Conservation (phyloP, 2,888 invertebrate genomes). For the Hirtodrosophila duncani region DNA sequence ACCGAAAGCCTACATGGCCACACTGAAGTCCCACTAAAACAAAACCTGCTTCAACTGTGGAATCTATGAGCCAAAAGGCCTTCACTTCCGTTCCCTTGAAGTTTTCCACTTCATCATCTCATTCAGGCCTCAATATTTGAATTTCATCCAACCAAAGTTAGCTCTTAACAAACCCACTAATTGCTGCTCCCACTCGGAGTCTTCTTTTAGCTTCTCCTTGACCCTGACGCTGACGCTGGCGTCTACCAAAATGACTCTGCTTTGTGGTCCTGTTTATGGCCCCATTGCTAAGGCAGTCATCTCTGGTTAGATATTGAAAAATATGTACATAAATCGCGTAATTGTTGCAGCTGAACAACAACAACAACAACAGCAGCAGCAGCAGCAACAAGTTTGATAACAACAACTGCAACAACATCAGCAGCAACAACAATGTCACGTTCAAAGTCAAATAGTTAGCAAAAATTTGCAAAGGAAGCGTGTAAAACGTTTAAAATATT, state of each 20-base stretch:
- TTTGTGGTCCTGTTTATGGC: conserved; percentile 40
- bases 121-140: too few species aligned
- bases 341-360: conserved; percentile 54
- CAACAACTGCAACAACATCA: conserved; percentile 1
- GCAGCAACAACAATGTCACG: conserved; percentile 65
- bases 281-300: conserved; percentile 7
- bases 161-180: too few species aligned
- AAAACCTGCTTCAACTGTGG: too few species aligned
- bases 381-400: conserved; percentile 6
- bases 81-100: too few species aligned
- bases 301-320: conserved; percentile 35
- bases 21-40: too few species aligned
- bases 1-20: too few species aligned
- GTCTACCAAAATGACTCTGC: too few species aligned
- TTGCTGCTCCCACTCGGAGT: background rate
- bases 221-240: too few species aligned
- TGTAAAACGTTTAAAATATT: conserved; percentile 68
- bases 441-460: conserved; percentile 64
- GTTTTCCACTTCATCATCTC: too few species aligned
- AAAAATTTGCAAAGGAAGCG: conserved; percentile 68
- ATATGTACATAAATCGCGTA: conserved; percentile 55
- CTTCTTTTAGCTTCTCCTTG: background rate
- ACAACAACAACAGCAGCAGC: conserved; percentile 19
- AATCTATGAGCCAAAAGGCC: too few species aligned
- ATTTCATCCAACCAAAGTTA: too few species aligned